Conservation (phyloP, 2,113 vertebrate genomes). For the Amphiprion ocellaris region DNA sequence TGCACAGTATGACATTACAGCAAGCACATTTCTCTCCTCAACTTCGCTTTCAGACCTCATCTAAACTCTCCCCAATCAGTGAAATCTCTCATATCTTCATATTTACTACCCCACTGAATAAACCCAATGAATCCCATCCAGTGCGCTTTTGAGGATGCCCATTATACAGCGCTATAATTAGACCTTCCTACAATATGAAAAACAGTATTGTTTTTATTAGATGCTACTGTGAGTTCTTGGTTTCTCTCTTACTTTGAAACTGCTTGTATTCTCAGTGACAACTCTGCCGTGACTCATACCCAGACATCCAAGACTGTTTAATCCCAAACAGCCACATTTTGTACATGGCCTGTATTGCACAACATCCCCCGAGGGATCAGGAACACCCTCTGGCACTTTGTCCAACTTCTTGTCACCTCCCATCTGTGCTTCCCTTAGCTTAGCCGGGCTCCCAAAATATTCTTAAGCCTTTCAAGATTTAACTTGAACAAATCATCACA, state of each 20-base stretch:
- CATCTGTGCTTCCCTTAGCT: conserved; percentile 28
- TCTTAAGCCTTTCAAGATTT: conserved; percentile 32
- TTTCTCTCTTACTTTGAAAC: conserved; percentile 15
- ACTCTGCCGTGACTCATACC: conserved; percentile 36
- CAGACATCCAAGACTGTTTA: conserved; percentile 38
- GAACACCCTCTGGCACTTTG: conserved; percentile 45
- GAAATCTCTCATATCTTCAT: conserved; percentile 27
- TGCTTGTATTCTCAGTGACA: conserved; percentile 24
- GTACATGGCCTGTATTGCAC: conserved; percentile 33
- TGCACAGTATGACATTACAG: conserved; percentile 14
- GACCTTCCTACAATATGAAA: conserved; percentile 3
- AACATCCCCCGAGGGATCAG: conserved; percentile 35
- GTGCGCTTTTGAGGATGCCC: background rate
- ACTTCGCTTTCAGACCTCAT: conserved; percentile 19
- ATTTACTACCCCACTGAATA: conserved; percentile 16
- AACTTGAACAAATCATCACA: conserved; percentile 26
- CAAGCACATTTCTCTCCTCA: background rate
- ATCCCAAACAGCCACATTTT: conserved; percentile 28
- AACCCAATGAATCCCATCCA: background rate
- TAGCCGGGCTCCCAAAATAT: conserved; percentile 12
- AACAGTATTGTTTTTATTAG: conserved; percentile 10
- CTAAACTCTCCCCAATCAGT: conserved; percentile 18
- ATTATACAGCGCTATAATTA: conserved; percentile 10
- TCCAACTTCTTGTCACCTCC: conserved; percentile 52
- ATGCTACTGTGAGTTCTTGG: background rate